Evolutionary conservation across 2,797 vertebrate species (phyloP).

Genomic region (Gastrophryne carolinensis): DNA sequence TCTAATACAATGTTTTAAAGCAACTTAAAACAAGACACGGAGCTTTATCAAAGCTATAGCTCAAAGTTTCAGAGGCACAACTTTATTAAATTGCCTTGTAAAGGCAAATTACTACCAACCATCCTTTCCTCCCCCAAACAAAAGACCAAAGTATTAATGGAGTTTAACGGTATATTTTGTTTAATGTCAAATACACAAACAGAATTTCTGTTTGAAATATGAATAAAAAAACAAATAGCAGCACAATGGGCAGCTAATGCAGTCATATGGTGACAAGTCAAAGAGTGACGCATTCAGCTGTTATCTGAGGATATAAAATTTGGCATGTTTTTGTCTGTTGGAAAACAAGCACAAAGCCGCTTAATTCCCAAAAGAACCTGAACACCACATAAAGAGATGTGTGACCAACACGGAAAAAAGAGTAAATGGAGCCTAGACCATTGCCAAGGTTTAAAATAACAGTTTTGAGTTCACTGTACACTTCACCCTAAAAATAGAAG

Average conservation of each 20-base stretch:
- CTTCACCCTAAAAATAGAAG: conserved; percentile 1
- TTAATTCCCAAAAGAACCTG: conserved; percentile 67
- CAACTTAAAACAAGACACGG: conserved; percentile 82
- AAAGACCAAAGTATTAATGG: conserved; percentile 61
- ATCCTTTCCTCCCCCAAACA: conserved; percentile 65
- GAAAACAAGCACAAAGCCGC: conserved; percentile 68
- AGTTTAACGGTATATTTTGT: conserved; percentile 64
- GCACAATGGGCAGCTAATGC: conserved; percentile 78
- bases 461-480: conserved; percentile 57
- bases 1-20: conserved; percentile 90
- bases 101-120: conserved; percentile 70
- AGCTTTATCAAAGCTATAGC: conserved; percentile 82
- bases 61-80: conserved; percentile 71
- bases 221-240: conserved; percentile 72
- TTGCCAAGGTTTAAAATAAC: conserved; percentile 67
- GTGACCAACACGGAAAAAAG: conserved; percentile 67
- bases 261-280: conserved; percentile 69
- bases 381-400: conserved; percentile 60
- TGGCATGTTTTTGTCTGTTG: conserved; percentile 68
- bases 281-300: conserved; percentile 37
- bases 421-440: conserved; percentile 69
- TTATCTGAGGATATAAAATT: conserved; percentile 52
- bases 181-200: conserved; percentile 75
- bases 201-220: conserved; percentile 70
- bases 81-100: conserved; percentile 67